Conservation (phyloP, 2,797 vertebrate genomes). For the Garrulus glandarius region DNA sequence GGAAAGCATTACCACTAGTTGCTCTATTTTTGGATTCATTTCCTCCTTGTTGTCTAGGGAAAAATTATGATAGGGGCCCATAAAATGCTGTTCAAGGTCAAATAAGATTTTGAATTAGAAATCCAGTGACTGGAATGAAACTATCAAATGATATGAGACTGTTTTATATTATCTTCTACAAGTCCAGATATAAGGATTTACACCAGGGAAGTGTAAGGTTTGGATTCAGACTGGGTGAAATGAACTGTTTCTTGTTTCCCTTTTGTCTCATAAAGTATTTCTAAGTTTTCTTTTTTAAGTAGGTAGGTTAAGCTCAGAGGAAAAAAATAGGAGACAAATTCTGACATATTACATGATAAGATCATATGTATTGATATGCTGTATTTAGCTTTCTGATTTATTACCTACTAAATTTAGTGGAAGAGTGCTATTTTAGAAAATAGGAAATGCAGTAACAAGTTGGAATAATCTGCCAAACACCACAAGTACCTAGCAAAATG, state of each 20-base stretch:
- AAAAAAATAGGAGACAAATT: background rate
- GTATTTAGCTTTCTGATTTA: constrained; percentile 8
- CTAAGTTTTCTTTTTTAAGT: background rate
- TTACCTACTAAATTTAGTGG: background rate
- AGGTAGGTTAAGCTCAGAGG: background rate
- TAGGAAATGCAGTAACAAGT: background rate
- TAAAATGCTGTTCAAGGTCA: background rate
- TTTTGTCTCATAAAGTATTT: background rate
- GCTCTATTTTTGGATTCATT: background rate
- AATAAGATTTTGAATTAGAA: background rate
- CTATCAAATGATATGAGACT: background rate
- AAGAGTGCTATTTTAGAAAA: background rate
- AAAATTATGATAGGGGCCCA: background rate
- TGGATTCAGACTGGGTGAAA: background rate
- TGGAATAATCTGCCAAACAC: background rate
- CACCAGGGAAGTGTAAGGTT: background rate
- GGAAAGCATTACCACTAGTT: background rate
- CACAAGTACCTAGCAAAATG: background rate
- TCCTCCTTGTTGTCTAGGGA: background rate
- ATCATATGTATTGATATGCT: background rate
- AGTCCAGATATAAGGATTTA: background rate
- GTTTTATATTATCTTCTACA: background rate
- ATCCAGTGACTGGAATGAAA: background rate
- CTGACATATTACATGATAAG: background rate
- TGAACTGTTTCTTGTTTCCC: background rate